Percentiles rank a stretch among this genome's conserved stretches.
Evolutionary conservation across 2,888 invertebrate species (phyloP).

Genomic region (Tetragonula carbonaria): DNA sequence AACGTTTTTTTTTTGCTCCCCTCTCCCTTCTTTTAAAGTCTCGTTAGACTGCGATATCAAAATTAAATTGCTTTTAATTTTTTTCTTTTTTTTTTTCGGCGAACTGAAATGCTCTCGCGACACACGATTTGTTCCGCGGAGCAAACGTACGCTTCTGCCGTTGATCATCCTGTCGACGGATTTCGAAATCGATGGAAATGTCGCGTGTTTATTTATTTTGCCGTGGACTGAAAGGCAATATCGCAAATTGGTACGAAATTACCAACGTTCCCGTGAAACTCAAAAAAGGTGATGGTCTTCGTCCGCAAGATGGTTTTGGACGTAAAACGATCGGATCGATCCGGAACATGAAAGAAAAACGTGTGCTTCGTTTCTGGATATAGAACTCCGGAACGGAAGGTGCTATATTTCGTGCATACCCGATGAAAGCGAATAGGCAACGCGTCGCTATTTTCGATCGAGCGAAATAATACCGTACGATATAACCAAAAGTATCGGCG

Average conservation of each 20-base stretch:
- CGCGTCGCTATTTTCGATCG: constrained; percentile 18
- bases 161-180: background rate
- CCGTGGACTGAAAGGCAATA: too few species aligned
- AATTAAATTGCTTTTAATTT: background rate
- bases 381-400: background rate
- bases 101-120: background rate
- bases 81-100: too few species aligned
- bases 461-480: background rate
- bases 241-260: background rate
- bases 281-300: too few species aligned
- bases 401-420: background rate
- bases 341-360: constrained; percentile 11
- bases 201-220: too few species aligned
- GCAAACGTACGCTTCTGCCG: background rate
- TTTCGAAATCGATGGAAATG: background rate
- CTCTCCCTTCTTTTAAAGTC: background rate
- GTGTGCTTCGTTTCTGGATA: constrained; percentile 3
- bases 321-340: background rate
- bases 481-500: constrained; percentile 1
- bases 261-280: background rate
- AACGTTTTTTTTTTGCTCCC: background rate
- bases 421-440: background rate
- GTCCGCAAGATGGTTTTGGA: background rate
- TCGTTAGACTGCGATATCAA: background rate
- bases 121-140: background rate